Evolutionary conservation across 1,140 invertebrate genomes (phyloP).

Genomic region (Lepidurus arcticus): DNA sequence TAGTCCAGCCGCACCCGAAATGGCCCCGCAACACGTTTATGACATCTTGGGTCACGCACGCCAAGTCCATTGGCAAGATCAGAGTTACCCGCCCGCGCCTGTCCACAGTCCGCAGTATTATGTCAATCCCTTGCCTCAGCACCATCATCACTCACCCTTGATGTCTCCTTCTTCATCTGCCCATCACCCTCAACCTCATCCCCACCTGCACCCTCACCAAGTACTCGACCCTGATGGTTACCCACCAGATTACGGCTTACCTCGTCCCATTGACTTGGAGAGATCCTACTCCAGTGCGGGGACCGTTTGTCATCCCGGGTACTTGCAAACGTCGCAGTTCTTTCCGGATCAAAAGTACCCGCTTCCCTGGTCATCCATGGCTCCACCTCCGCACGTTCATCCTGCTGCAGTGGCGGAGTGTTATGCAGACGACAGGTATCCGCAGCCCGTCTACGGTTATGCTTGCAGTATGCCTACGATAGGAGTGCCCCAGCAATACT

Average conservation of each 20-base stretch:
- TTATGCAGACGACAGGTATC: constrained; percentile 72
- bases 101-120: constrained; percentile 22
- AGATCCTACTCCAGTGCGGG: constrained; percentile 21
- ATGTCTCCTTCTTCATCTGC: background rate
- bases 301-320: constrained; percentile 36
- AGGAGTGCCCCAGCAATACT: background rate
- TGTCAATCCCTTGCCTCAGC: constrained; percentile 37
- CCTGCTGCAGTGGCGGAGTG: constrained; percentile 51
- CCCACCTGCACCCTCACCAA: constrained; percentile 59
- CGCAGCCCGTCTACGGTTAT: constrained; percentile 42
- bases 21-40: constrained; percentile 23
- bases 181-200: constrained; percentile 48
- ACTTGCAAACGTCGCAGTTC: constrained; percentile 38
- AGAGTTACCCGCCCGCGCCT: constrained; percentile 26
- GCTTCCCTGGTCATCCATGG: constrained; percentile 24
- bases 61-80: constrained; percentile 34
- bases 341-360: constrained; percentile 34
- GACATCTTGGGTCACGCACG: constrained; percentile 14
- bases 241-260: constrained; percentile 70
- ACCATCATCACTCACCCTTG: constrained; percentile 46
- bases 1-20: constrained; percentile 8
- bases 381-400: constrained; percentile 7
- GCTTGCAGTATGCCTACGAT: background rate
- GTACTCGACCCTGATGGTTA: constrained; percentile 68
- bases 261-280: constrained; percentile 35